A percentile compares a stretch with the other conserved stretches of the same genome.
Conservation (phyloP, 2,888 invertebrate genomes). For the Petrolisthes cinctipes region DNA sequence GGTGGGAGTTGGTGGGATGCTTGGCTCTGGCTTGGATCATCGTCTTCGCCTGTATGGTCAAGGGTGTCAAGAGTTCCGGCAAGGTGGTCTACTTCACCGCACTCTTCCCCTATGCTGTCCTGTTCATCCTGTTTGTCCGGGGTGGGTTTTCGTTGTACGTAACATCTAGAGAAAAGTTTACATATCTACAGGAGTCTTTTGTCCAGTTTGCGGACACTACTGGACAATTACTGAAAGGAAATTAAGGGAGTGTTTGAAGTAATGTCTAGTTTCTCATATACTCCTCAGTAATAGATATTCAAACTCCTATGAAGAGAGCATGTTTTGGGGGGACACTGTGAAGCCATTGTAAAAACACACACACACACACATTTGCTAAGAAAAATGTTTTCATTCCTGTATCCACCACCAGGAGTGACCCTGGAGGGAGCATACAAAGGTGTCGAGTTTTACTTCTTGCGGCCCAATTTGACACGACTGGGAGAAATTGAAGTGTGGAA, state of each 20-base stretch:
- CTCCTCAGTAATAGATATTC: no score
- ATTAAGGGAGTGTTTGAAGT: no score
- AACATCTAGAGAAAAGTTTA: not conserved
- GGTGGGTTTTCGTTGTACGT: constrained; percentile 68
- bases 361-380: no score
- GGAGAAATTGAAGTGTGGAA: constrained; percentile 75
- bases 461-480: constrained; percentile 69
- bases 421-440: constrained; percentile 36
- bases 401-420: constrained; percentile 25
- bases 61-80: constrained; percentile 84
- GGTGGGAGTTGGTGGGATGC: constrained; percentile 80
- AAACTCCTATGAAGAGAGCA: no score
- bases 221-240: no score
- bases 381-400: no score
- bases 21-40: constrained; percentile 85
- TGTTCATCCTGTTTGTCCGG: constrained; percentile 82
- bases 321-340: no score
- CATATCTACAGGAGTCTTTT: no score
- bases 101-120: constrained; percentile 82
- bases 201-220: no score
- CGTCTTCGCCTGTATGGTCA: constrained; percentile 82
- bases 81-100: constrained; percentile 84
- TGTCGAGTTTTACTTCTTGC: constrained; percentile 42
- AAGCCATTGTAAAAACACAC: no score
- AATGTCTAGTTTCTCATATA: no score